phyloP scores from a whole-genome alignment of 1,140 invertebrate species.

The Brachionus manjavacas region DNA sequence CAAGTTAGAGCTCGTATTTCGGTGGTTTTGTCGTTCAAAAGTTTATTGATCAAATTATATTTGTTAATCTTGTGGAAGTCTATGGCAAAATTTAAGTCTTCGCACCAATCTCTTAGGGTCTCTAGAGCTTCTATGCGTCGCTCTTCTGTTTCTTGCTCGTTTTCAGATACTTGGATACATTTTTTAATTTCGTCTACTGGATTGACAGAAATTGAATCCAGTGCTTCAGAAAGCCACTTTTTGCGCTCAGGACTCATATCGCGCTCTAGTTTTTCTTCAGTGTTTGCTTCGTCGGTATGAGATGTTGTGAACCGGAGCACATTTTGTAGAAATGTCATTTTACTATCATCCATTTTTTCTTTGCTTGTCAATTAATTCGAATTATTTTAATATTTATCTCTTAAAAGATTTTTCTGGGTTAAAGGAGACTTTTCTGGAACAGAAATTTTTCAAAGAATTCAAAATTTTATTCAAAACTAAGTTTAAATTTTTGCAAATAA shows the following conservation, averaged over 20 bases:
- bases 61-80: conserved; percentile 77
- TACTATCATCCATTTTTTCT: conserved; percentile 24
- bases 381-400: not conserved
- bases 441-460: not conserved
- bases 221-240: conserved; percentile 66
- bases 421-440: not conserved
- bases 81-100: conserved; percentile 69
- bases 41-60: conserved; percentile 65
- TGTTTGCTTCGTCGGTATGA: not conserved
- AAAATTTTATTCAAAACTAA: not conserved
- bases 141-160: conserved; percentile 60
- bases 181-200: conserved; percentile 64
- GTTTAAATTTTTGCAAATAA: not conserved
- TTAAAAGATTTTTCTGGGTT: not conserved
- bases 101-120: conserved; percentile 64
- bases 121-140: conserved; percentile 62
- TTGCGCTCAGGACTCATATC: conserved; percentile 56
- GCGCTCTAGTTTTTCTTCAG: not conserved
- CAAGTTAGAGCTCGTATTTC: conserved; percentile 64
- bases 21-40: conserved; percentile 64
- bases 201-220: conserved; percentile 66
- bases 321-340: conserved; percentile 37
- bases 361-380: not conserved
- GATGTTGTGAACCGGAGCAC: conserved; percentile 1
- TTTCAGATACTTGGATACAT: conserved; percentile 62